Base-by-base conservation (phyloP, 1,140 invertebrate species). In the Hypothenemus hampei region DNA sequence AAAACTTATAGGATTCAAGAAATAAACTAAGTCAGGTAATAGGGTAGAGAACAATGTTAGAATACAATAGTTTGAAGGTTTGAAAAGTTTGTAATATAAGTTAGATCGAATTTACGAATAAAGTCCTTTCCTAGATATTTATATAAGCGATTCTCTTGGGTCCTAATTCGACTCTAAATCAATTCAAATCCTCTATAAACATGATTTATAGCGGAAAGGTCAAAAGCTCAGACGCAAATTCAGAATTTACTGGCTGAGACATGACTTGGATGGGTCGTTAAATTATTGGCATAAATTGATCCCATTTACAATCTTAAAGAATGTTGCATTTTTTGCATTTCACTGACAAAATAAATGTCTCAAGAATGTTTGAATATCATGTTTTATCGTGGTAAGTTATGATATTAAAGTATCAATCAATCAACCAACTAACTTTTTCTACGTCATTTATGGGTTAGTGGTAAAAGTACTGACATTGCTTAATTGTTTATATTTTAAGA, bases 241-340 rank as follows among this genome's bases (percentile, higher is more conserved):
- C 24, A 10, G 31, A 45, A 45, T 45, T 45, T 45, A 45, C 43
- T 15, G 43, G 26, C 43, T 45, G 16, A 45, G 43, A 45, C 43
- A 45, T 45, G 43, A 45, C 43, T 45, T 26, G 31, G 43, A 45
- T 45, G n/a, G 43, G 43, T 45, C 26, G 43, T 45, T 45, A 45
- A 45, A 22, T 24, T 31, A 15, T 16, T 13, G 15, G 43, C 43
- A 45, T 45, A 45, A 45, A 45, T 45, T 20, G 6, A 29, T 11
- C 23, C 23, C 20, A 16, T 45, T 11, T 45, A 18, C 6, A 45
- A 45, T 11, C 11, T 16, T 4, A 24, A 45, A 45, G 43, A 45
- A 45, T 45, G 11, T 13, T 45, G 19, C 31, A 15, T 20, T 29
- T 15, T 45, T 29, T n/a, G 26, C 39, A n/a, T n/a, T n/a, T n/a